Evolutionary conservation across 2,113 vertebrate genomes (phyloP).

Genomic region (Tragulus kanchil): DNA sequence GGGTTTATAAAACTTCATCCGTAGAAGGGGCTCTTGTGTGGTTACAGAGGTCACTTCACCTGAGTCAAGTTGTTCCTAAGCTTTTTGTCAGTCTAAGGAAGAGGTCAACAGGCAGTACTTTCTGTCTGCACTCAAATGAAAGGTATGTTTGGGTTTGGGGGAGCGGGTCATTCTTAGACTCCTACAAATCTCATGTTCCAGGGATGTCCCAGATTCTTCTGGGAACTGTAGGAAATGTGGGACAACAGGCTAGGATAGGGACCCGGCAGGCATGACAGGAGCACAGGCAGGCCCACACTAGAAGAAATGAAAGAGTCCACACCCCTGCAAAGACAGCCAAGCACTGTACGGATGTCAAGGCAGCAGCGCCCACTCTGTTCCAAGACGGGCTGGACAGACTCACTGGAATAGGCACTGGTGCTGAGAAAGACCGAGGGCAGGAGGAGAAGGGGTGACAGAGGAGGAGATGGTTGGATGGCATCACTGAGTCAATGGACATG

Average conservation of each 20-base stretch:
- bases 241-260: background rate
- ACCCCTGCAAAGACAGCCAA: no score
- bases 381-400: background rate
- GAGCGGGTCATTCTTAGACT: background rate
- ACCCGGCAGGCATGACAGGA: background rate
- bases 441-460: background rate
- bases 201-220: background rate
- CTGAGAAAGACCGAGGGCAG: background rate
- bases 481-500: background rate
- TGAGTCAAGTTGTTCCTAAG: background rate
- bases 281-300: background rate
- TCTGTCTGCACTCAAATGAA: background rate
- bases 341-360: background rate
- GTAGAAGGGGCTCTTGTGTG: background rate
- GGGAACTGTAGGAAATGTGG: background rate
- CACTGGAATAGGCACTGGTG: background rate
- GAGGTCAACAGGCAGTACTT: background rate
- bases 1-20: background rate
- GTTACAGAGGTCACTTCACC: background rate
- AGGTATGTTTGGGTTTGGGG: background rate
- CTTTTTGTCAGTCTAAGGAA: background rate
- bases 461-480: background rate
- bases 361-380: background rate
- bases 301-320: background rate
- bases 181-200: background rate